Evolutionary conservation across 2,797 vertebrate genomes (phyloP).

Genomic region (Aplochiton taeniatus): DNA sequence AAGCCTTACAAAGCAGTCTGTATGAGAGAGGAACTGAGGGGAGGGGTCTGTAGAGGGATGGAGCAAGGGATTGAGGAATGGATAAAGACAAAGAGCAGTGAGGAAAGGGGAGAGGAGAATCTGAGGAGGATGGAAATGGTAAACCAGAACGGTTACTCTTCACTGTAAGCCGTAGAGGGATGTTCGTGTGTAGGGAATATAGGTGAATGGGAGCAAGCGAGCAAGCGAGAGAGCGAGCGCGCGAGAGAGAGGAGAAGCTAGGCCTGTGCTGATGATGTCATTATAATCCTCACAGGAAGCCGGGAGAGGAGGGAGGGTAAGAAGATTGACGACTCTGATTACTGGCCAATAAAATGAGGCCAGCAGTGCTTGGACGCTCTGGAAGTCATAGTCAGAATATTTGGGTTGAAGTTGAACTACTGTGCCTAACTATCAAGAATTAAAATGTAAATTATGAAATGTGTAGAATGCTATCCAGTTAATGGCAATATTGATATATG

Average conservation of each 20-base stretch:
- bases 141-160: slow-evolving; percentile 2
- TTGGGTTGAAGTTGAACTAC: background rate
- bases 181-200: slow-evolving; percentile 25
- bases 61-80: slow-evolving; percentile 53
- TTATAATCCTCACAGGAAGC: slow-evolving; percentile 34
- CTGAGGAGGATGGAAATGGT: slow-evolving; percentile 29
- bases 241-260: slow-evolving; percentile 9
- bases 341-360: slow-evolving; percentile 33
- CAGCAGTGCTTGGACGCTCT: slow-evolving; percentile 15
- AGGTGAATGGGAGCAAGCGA: slow-evolving; percentile 35
- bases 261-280: slow-evolving; percentile 40
- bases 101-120: background rate
- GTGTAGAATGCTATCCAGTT: background rate
- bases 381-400: background rate
- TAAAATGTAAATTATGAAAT: background rate
- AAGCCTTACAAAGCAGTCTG: slow-evolving; percentile 65
- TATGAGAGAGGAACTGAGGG: slow-evolving; percentile 33
- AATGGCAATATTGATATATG: background rate
- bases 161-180: background rate
- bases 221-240: slow-evolving; percentile 50
- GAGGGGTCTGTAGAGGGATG: slow-evolving; percentile 30
- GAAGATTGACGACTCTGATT: slow-evolving; percentile 42
- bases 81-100: slow-evolving; percentile 43
- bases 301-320: slow-evolving; percentile 21
- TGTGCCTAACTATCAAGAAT: background rate